phyloP scores from a whole-genome alignment of 2,888 invertebrate genomes.

The Brachypalpus laphriformis region DNA sequence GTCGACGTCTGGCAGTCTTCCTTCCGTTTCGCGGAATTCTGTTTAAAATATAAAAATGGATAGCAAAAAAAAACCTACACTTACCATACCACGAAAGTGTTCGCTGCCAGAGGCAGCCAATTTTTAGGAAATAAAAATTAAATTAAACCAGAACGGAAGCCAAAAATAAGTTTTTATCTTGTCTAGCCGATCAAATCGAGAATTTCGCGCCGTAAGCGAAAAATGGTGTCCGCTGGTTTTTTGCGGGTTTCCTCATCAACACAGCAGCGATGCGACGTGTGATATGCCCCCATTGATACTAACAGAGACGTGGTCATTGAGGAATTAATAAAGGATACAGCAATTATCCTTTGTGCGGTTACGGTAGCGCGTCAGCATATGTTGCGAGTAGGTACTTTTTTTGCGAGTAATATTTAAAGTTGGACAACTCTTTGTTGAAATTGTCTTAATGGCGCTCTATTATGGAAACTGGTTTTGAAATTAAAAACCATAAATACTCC shows the following conservation, averaged over 20 bases:
- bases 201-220: slow-evolving; percentile 66
- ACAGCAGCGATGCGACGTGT: not conserved
- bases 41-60: slow-evolving; percentile 23
- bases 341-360: slow-evolving; percentile 47
- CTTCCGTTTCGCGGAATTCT: slow-evolving; percentile 58
- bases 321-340: slow-evolving; percentile 62
- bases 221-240: slow-evolving; percentile 44
- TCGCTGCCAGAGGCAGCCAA: slow-evolving; percentile 60
- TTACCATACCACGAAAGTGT: slow-evolving; percentile 53
- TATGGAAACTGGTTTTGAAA: not conserved
- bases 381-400: not conserved
- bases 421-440: not conserved
- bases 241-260: slow-evolving; percentile 41
- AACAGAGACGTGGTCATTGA: slow-evolving; percentile 46
- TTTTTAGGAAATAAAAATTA: slow-evolving; percentile 73
- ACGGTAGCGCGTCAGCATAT: slow-evolving; percentile 16
- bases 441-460: not conserved
- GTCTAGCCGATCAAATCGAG: slow-evolving; percentile 74
- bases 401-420: not conserved
- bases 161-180: slow-evolving; percentile 74
- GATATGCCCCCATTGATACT: slow-evolving; percentile 44
- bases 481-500: slow-evolving; percentile 9
- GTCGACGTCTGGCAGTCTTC: slow-evolving; percentile 66
- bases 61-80: slow-evolving; percentile 15
- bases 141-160: slow-evolving; percentile 74